Evolutionary conservation across 2,888 invertebrate genomes (phyloP).

Genomic region (Hirtodrosophila histrioides): DNA sequence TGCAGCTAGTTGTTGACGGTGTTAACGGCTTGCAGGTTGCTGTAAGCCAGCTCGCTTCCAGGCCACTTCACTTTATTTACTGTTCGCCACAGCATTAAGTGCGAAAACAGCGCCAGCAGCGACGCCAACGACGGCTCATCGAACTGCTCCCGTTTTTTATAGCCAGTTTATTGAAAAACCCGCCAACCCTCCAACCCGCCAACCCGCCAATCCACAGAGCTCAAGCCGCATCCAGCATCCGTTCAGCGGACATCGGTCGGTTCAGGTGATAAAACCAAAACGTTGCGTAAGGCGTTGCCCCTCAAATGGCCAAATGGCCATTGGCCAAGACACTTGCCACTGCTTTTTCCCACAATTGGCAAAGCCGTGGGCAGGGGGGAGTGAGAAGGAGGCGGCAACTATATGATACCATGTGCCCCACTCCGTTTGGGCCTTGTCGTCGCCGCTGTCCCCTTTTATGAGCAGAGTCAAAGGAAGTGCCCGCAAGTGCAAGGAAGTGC

Average conservation of each 20-base stretch:
- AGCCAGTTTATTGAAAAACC: constrained; percentile 62
- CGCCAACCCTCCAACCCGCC: constrained; percentile 26
- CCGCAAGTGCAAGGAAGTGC: constrained; percentile 35
- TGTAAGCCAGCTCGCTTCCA: constrained; percentile 61
- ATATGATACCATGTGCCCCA: not conserved
- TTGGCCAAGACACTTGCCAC: constrained; percentile 23
- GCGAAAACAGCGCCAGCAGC: constrained; percentile 50
- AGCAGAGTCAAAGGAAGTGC: constrained; percentile 31
- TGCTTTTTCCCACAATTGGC: constrained; percentile 5
- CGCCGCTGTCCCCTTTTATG: constrained; percentile 28
- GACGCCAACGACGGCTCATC: constrained; percentile 11
- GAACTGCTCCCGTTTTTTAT: constrained; percentile 59
- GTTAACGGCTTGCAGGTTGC: constrained; percentile 24
- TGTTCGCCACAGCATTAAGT: constrained; percentile 52
- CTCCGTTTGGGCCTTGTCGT: not conserved
- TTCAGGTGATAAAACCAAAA: constrained; percentile 42
- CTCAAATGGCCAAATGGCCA: constrained; percentile 37
- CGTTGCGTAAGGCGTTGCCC: constrained; percentile 47
- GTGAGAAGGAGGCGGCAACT: too few relatives aligned
- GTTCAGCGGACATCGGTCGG: constrained; percentile 5
- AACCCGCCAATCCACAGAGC: constrained; percentile 29
- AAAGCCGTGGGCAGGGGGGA: not conserved
- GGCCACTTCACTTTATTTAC: constrained; percentile 75
- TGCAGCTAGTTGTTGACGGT: constrained; percentile 31
- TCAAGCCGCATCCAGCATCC: constrained; percentile 5